A percentile compares a stretch with the other conserved stretches of the same genome.
Evolutionary conservation across 2,797 vertebrate species (phyloP).

Genomic region (Myiothlypis chrysogaster): DNA sequence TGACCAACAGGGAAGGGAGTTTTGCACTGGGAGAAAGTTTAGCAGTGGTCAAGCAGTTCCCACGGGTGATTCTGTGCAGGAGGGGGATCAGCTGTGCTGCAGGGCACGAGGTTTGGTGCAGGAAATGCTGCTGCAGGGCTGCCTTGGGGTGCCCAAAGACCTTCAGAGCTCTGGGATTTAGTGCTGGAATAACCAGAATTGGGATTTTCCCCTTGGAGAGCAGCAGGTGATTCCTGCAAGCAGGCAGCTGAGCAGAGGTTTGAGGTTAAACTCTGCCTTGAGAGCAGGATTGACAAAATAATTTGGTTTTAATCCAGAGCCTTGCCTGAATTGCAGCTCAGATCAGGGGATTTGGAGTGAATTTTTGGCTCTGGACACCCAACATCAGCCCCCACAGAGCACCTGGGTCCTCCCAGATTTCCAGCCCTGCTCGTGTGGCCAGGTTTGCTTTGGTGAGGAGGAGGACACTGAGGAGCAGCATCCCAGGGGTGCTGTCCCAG

Average conservation of each 20-base stretch:
- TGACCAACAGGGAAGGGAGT: constrained; percentile 39
- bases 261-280: neutral
- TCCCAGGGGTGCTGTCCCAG: accelerated
- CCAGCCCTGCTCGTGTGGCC: neutral
- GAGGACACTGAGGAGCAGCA: neutral
- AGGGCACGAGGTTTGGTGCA: neutral
- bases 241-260: neutral
- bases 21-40: constrained; percentile 1
- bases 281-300: neutral
- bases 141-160: neutral
- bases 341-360: neutral
- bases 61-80: neutral
- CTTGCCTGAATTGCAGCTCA: too few species aligned
- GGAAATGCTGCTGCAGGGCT: neutral
- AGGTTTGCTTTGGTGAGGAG: neutral
- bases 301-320: neutral
- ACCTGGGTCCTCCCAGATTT: neutral
- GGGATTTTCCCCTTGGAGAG: neutral
- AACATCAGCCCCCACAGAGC: accelerated
- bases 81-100: neutral
- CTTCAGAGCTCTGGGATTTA: neutral
- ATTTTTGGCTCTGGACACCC: neutral
- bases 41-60: neutral
- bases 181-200: neutral
- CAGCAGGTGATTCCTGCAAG: neutral